Evolutionary conservation across 2,113 vertebrate genomes (phyloP).

Genomic region (Clarias magur): DNA sequence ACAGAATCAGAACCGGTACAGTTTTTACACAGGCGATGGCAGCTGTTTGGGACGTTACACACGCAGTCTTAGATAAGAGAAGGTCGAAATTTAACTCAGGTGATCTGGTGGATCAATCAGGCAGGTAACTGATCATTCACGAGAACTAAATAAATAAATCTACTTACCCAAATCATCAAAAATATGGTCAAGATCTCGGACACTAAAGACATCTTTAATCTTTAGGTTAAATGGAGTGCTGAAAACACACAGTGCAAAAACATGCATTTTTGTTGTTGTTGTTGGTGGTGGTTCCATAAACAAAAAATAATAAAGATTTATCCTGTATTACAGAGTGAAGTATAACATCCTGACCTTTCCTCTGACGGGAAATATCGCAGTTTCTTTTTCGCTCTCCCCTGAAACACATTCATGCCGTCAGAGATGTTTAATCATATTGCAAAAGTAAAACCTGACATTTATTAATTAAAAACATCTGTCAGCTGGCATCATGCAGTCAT

Average conservation of each 20-base stretch:
- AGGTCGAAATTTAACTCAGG: not conserved
- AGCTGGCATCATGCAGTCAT: not conserved
- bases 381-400: slow-evolving; percentile 69
- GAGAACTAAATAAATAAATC: not conserved
- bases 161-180: slow-evolving; percentile 68
- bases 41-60: not conserved
- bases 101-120: not conserved
- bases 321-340: not conserved
- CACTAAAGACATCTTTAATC: slow-evolving; percentile 42
- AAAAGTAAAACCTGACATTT: not conserved
- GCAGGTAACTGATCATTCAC: not conserved
- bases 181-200: slow-evolving; percentile 62
- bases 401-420: slow-evolving; percentile 10
- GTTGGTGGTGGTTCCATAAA: too few relatives aligned
- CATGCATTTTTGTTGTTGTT: too few relatives aligned
- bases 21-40: not conserved
- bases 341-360: slow-evolving; percentile 51
- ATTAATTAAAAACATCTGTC: not conserved
- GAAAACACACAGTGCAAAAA: not conserved
- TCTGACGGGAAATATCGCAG: slow-evolving; percentile 58
- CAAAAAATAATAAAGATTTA: too few relatives aligned
- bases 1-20: not conserved
- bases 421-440: not conserved
- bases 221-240: slow-evolving; percentile 47
- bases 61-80: not conserved